phyloP scores from a whole-genome alignment of 2,888 invertebrate genomes.

The Fabriciana adippe region DNA sequence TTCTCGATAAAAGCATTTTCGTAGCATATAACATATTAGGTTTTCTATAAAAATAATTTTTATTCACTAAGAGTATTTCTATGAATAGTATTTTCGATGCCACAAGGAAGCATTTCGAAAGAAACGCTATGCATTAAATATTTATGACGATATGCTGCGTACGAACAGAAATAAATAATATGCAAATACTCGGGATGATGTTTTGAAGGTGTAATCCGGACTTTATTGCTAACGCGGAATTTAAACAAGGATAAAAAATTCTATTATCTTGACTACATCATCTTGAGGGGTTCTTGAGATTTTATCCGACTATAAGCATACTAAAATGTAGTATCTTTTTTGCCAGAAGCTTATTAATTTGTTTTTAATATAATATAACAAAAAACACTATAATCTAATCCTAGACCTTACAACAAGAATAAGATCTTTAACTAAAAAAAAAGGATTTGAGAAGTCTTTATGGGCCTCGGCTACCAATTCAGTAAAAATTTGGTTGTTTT shows the following conservation, averaged over 20 bases:
- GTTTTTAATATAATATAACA: no score
- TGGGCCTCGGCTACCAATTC: no score
- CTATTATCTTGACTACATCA: conserved; percentile 1
- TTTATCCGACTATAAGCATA: background rate
- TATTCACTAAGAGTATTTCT: conserved; percentile 31
- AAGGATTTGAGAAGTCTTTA: no score
- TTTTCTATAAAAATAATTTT: conserved; percentile 30
- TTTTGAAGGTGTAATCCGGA: conserved; percentile 3
- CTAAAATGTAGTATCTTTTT: no score
- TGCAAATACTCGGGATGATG: conserved; percentile 7
- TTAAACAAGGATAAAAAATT: conserved; percentile 7
- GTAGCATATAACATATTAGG: conserved; percentile 29
- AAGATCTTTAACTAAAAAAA: no score
- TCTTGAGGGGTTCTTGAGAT: background rate
- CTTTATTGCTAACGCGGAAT: conserved; percentile 3
- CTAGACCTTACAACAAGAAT: no score
- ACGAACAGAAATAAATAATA: conserved; percentile 7
- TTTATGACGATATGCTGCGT: conserved; percentile 18
- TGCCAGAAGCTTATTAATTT: no score
- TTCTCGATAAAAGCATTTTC: conserved; percentile 36
- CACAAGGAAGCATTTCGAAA: conserved; percentile 23
- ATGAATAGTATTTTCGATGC: conserved; percentile 26
- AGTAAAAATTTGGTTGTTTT: no score
- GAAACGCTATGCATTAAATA: conserved; percentile 21
- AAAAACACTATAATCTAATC: no score